A percentile compares a stretch with the other conserved stretches of the same genome.
Evolutionary conservation across 2,797 vertebrate species (phyloP).

Genomic region (Cuniculus paca): DNA sequence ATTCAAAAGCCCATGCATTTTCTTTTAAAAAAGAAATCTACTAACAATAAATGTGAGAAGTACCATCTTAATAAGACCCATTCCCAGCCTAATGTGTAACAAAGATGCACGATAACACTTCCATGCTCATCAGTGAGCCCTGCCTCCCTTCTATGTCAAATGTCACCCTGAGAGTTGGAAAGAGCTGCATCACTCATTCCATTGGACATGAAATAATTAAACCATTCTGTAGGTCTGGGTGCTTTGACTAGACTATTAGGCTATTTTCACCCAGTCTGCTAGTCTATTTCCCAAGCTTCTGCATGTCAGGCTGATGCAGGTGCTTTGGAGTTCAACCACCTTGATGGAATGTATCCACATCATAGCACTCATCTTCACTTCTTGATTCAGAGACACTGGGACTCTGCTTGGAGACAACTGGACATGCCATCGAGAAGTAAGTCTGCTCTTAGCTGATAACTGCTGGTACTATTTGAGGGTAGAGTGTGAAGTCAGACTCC

Average conservation of each 20-base stretch:
- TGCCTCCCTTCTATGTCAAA: conserved; percentile 91
- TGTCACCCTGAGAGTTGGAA: conserved; percentile 91
- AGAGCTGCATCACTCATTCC: conserved; percentile 93
- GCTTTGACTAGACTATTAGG: conserved; percentile 85
- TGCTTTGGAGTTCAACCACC: conserved; percentile 92
- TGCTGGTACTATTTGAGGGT: conserved; percentile 84
- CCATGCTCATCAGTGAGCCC: conserved; percentile 94
- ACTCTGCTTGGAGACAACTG: conserved; percentile 92
- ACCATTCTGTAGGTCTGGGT: conserved; percentile 92
- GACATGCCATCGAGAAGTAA: conserved; percentile 92
- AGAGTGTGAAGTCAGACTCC: not conserved
- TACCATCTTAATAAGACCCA: conserved; percentile 95
- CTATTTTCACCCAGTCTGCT: conserved; percentile 77
- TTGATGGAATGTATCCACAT: conserved; percentile 94
- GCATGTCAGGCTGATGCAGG: conserved; percentile 88
- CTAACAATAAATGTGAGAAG: conserved; percentile 93
- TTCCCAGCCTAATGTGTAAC: conserved; percentile 93
- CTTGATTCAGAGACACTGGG: conserved; percentile 95
- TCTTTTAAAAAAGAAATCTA: conserved; percentile 93
- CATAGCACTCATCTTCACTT: conserved; percentile 89
- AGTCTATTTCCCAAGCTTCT: conserved; percentile 87
- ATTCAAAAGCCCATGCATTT: conserved; percentile 92
- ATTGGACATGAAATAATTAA: conserved; percentile 93
- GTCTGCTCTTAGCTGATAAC: conserved; percentile 93
- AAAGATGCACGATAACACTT: conserved; percentile 94